phyloP scores from a whole-genome alignment of 1,140 invertebrate species.

The Mercenaria mercenaria region DNA sequence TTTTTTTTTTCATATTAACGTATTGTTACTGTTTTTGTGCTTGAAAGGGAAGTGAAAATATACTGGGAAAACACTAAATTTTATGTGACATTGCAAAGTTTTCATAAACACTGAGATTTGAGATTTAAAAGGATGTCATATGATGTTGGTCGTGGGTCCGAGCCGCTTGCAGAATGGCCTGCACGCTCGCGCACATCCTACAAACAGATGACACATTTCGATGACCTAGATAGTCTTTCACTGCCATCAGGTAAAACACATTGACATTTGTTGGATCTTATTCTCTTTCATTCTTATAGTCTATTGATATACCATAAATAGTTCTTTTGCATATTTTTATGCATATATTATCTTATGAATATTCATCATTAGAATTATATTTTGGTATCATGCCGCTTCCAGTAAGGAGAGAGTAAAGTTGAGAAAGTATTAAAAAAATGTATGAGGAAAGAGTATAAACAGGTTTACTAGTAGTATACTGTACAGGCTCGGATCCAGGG shows the following conservation, averaged over 20 bases:
- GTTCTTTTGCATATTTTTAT: no score
- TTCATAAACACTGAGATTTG: neutral
- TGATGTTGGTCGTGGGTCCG: constrained; percentile 29
- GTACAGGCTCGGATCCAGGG: no score
- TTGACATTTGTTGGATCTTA: neutral
- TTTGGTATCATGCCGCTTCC: no score
- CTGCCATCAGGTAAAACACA: constrained; percentile 56
- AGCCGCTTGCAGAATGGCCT: constrained; percentile 61
- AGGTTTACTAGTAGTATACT: no score
- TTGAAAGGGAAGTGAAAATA: neutral
- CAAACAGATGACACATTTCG: constrained; percentile 66
- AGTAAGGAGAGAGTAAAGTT: no score
- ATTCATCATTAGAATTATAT: no score
- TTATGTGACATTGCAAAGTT: neutral
- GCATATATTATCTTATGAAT: no score
- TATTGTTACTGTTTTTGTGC: no score
- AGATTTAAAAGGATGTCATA: constrained; percentile 1
- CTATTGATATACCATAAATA: no score
- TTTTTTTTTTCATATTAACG: no score
- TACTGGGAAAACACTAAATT: neutral
- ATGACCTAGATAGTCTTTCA: constrained; percentile 58
- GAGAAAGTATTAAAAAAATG: no score
- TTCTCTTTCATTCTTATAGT: neutral
- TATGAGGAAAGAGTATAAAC: no score
- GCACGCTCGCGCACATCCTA: constrained; percentile 62